These are phyloP conservation scores for Canis aureus DNA, from an alignment of 2,113 vertebrate genomes.

Conservation along the genomic window DNA sequence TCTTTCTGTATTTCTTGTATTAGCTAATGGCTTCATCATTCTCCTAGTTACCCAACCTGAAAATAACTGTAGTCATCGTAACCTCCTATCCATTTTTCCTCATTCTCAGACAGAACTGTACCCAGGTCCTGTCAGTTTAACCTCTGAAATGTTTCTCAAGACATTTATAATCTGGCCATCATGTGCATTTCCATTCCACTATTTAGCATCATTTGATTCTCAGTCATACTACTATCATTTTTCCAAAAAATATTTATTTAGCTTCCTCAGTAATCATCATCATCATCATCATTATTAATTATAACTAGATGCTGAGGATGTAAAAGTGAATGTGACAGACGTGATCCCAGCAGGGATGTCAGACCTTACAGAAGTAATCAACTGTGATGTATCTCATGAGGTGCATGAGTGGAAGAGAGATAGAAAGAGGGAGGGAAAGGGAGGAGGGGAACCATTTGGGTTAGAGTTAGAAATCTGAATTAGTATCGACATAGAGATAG, in stretches of 20 bases:
- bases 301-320: background rate
- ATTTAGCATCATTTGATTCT: constrained; percentile 44
- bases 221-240: constrained; percentile 23
- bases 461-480: background rate
- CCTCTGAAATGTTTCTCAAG: constrained; percentile 12
- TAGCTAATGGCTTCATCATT: background rate
- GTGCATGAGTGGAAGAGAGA: no score
- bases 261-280: background rate
- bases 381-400: background rate
- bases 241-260: constrained; percentile 32
- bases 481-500: background rate
- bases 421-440: no score
- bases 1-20: constrained; percentile 21
- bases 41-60: background rate
- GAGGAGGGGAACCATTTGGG: background rate
- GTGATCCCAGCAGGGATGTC: constrained; percentile 11
- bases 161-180: background rate
- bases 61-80: background rate
- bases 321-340: constrained; percentile 45
- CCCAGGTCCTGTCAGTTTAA: background rate
- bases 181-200: background rate
- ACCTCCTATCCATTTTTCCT: background rate
- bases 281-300: constrained; percentile 30
- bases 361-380: constrained; percentile 31
- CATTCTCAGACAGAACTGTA: constrained; percentile 5